These are phyloP conservation scores for Phengaris alcon DNA, from an alignment of 2,888 invertebrate genomes.

Conservation along the genomic window DNA sequence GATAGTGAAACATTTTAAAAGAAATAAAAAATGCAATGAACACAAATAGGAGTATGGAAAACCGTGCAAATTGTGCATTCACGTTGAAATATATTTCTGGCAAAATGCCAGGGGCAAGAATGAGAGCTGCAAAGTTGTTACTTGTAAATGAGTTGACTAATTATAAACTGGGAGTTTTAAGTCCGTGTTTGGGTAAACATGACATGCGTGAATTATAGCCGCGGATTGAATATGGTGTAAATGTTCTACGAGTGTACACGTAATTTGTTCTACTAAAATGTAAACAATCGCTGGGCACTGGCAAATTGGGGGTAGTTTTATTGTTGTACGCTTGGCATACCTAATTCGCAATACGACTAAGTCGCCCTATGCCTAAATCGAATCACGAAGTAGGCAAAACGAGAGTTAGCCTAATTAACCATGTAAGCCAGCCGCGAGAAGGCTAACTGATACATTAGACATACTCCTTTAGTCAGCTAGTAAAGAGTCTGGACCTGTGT, in stretches of 20 bases:
- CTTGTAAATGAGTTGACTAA: constrained; percentile 12
- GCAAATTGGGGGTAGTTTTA: no score
- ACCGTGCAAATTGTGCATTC: constrained; percentile 22
- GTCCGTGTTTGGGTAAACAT: neutral
- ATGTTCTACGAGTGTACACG: neutral
- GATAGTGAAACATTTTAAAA: neutral
- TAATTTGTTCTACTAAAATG: neutral
- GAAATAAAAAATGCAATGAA: constrained; percentile 9
- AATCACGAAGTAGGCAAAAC: no score
- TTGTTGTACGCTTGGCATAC: no score
- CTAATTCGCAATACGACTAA: no score
- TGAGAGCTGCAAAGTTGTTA: constrained; percentile 13
- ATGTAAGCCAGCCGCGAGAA: no score
- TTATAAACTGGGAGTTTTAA: constrained; percentile 12
- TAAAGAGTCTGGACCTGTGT: no score
- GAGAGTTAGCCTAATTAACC: no score
- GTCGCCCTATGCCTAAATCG: no score
- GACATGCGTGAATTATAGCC: neutral
- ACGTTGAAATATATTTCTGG: constrained; percentile 18
- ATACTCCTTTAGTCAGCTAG: no score
- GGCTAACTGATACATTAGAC: no score
- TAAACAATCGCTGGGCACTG: no score
- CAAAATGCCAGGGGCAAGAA: neutral
- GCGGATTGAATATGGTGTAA: neutral
- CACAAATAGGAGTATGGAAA: constrained; percentile 18